These are phyloP conservation scores for Sarcophaga caerulescens DNA, from an alignment of 2,888 invertebrate genomes.

Conservation along the genomic window DNA sequence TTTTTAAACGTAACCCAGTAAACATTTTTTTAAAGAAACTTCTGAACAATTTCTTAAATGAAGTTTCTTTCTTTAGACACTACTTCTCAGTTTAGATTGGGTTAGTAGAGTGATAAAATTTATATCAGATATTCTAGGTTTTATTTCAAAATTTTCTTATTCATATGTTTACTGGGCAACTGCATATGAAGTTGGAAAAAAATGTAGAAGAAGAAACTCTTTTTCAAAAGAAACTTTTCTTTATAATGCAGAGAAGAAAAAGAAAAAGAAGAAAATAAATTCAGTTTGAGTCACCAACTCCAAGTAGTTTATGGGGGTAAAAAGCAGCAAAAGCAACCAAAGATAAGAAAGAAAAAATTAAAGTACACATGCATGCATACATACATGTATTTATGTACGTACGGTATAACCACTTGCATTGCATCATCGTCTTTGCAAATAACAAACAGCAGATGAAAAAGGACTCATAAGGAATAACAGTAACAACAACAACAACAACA, in stretches of 20 bases:
- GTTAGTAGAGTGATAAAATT: too few species aligned
- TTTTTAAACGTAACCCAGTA: too few species aligned
- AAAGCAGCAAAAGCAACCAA: conserved; percentile 3
- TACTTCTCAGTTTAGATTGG: too few species aligned
- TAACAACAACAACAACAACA: too few species aligned
- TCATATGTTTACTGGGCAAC: background rate
- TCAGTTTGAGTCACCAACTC: conserved; percentile 47
- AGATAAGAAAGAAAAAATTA: conserved; percentile 13
- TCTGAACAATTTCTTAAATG: too few species aligned
- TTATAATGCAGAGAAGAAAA: conserved; percentile 15
- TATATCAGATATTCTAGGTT: too few species aligned
- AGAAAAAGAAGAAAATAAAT: conserved; percentile 19
- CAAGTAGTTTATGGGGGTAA: conserved; percentile 54
- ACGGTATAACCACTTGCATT: background rate
- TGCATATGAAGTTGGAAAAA: conserved; percentile 17
- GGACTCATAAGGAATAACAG: too few species aligned
- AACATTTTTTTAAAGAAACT: too few species aligned
- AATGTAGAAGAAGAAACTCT: background rate
- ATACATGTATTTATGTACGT: conserved; percentile 5
- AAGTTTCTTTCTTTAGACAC: too few species aligned
- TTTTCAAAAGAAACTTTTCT: conserved; percentile 45
- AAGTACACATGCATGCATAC: conserved; percentile 25
- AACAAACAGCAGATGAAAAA: too few species aligned
- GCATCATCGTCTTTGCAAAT: too few species aligned
- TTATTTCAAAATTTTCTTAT: too few species aligned